Conservation (phyloP, 2,888 invertebrate genomes). For the Geophilus truncorum region DNA sequence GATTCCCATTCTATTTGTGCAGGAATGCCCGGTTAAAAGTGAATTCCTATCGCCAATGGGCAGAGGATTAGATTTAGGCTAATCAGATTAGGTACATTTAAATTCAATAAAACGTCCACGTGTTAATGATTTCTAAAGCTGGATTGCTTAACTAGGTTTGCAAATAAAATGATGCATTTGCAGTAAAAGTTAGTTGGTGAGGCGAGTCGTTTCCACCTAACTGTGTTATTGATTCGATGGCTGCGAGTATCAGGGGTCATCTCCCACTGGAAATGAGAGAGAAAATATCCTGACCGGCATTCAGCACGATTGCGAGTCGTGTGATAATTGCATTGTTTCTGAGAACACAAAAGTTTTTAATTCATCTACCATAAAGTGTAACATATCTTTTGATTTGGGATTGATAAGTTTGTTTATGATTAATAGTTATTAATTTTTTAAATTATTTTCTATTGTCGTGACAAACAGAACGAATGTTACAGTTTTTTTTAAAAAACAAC, state of each 20-base stretch:
- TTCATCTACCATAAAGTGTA: no score
- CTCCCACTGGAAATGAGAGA: not conserved
- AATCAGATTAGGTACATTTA: slow-evolving; percentile 3
- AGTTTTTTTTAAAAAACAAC: no score
- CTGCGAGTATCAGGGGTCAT: not conserved
- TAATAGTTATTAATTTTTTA: not conserved
- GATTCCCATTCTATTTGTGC: not conserved
- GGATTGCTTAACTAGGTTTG: not conserved
- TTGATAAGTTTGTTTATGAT: not conserved
- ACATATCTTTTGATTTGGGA: no score
- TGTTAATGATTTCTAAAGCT: not conserved
- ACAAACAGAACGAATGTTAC: no score
- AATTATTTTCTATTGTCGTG: no score
- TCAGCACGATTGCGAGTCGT: no score
- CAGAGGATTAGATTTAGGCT: not conserved
- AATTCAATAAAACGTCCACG: not conserved
- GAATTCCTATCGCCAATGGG: not conserved
- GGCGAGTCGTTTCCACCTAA: not conserved
- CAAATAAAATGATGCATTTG: not conserved
- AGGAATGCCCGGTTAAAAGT: not conserved
- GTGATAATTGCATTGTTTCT: no score
- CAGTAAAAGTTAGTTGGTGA: not conserved
- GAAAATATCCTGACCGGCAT: not conserved
- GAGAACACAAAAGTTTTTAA: no score
- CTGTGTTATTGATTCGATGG: not conserved